Percentiles rank a stretch among this genome's conserved stretches.
These are phyloP conservation scores for Cavia aperea DNA, from an alignment of 2,113 vertebrate species.

Conservation along the genomic window DNA sequence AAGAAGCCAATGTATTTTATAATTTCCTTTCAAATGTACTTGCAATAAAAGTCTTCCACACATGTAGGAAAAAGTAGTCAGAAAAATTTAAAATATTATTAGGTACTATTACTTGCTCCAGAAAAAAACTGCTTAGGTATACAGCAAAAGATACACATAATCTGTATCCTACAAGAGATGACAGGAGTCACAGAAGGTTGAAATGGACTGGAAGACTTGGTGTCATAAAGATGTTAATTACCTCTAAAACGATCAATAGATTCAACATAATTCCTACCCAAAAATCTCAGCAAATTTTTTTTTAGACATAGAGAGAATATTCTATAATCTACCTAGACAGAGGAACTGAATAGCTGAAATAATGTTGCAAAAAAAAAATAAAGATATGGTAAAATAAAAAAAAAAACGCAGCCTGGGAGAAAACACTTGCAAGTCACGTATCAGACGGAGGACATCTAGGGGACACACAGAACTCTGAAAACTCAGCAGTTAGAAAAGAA, in stretches of 20 bases:
- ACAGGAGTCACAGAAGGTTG: neutral
- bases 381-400: neutral
- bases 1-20: constrained; percentile 57
- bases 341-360: neutral
- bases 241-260: neutral
- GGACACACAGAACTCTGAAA: neutral
- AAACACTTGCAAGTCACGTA: neutral
- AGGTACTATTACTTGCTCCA: neutral
- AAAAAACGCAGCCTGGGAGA: neutral
- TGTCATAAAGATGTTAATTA: neutral
- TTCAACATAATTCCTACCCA: neutral
- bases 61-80: neutral
- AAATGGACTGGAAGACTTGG: neutral
- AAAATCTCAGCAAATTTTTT: neutral
- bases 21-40: constrained; percentile 53
- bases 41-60: constrained; percentile 54
- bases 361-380: neutral
- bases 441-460: neutral
- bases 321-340: neutral
- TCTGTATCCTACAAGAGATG: neutral
- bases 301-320: neutral
- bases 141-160: neutral
- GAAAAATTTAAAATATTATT: neutral
- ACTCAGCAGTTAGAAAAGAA: neutral
- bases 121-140: neutral